Evolutionary conservation across 2,113 vertebrate species (phyloP).

Genomic region (Scopus umbretta): DNA sequence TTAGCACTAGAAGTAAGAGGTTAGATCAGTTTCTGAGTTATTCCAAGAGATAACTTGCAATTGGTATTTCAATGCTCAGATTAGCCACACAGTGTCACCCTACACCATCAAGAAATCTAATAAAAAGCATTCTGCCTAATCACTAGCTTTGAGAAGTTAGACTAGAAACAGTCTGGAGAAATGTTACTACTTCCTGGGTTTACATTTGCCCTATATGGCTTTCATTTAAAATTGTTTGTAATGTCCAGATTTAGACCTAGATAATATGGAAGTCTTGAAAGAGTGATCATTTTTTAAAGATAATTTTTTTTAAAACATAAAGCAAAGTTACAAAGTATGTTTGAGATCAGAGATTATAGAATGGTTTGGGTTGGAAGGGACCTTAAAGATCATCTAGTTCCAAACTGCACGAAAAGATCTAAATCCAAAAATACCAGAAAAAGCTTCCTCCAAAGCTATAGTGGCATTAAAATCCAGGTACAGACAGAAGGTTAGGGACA

Average conservation of each 20-base stretch:
- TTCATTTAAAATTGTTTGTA: neutral
- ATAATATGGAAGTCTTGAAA: neutral
- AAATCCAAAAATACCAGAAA: neutral
- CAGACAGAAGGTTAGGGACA: neutral
- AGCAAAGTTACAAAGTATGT: neutral
- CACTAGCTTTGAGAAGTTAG: neutral
- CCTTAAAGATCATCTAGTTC: neutral
- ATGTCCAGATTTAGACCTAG: neutral
- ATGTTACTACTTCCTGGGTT: neutral
- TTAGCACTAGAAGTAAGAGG: neutral
- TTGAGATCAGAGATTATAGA: neutral
- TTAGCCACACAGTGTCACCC: slow-evolving; percentile 70
- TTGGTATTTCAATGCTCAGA: slow-evolving; percentile 27
- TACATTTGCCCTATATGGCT: neutral
- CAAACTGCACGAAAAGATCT: neutral
- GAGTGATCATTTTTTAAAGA: neutral
- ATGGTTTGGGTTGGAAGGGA: neutral
- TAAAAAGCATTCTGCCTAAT: neutral
- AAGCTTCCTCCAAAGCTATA: neutral
- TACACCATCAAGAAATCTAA: slow-evolving; percentile 38
- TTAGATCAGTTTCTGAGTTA: neutral
- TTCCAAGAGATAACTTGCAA: neutral
- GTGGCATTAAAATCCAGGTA: neutral
- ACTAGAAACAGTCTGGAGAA: neutral
- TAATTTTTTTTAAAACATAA: neutral